These are phyloP conservation scores for Condylostylus longicornis DNA, from an alignment of 1,140 invertebrate species.

Conservation along the genomic window DNA sequence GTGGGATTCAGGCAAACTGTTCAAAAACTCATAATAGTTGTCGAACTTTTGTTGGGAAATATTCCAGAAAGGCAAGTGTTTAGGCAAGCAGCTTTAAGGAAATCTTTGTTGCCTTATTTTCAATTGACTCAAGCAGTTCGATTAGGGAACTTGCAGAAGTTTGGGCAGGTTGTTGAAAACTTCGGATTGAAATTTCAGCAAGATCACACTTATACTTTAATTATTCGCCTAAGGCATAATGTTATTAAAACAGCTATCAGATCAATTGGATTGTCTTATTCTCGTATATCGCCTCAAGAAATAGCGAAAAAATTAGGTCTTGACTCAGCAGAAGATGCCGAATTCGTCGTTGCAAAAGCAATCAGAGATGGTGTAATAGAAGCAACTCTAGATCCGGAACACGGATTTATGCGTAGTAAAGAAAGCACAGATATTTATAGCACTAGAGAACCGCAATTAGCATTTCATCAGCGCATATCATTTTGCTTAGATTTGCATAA, in stretches of 20 bases:
- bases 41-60: conserved; percentile 89
- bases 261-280: conserved; percentile 93
- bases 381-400: conserved; percentile 87
- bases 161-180: conserved; percentile 86
- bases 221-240: conserved; percentile 89
- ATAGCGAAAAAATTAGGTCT: conserved; percentile 87
- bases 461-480: conserved; percentile 94
- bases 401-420: conserved; percentile 93
- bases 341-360: conserved; percentile 99
- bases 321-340: conserved; percentile 92
- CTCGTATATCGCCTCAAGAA: conserved; percentile 85
- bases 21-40: conserved; percentile 90
- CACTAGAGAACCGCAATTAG: conserved; percentile 88
- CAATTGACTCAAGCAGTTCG: conserved; percentile 94
- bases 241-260: conserved; percentile 98
- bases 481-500: conserved; percentile 97
- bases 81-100: conserved; percentile 70
- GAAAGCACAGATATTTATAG: conserved; percentile 95
- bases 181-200: conserved; percentile 70
- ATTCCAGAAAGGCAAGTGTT: conserved; percentile 88
- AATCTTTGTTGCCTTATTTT: conserved; percentile 87
- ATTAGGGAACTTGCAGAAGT: conserved; percentile 83
- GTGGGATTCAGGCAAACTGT: conserved; percentile 98
- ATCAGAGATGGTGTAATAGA: conserved; percentile 98
- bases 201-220: conserved; percentile 91